Evolutionary conservation across 2,888 invertebrate species (phyloP).

Genomic region (Buathra laborator): DNA sequence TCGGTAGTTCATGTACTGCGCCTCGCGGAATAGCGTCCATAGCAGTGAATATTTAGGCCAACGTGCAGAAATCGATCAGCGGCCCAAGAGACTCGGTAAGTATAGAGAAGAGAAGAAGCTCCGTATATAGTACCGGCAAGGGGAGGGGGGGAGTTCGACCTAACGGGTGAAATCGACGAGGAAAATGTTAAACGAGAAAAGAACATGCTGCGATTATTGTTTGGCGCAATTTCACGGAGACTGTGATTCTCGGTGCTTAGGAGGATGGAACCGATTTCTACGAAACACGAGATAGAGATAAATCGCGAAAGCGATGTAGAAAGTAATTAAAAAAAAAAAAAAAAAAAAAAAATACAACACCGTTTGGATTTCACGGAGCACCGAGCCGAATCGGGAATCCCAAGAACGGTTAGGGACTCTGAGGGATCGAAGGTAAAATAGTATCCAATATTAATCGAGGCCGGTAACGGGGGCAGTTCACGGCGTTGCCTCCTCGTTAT

Average conservation of each 20-base stretch:
- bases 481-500: not conserved
- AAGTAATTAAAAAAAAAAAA: not conserved
- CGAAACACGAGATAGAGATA: not conserved
- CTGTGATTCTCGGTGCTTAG: conserved; percentile 46
- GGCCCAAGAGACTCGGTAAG: conserved; percentile 67
- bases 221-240: conserved; percentile 51
- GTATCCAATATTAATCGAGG: conserved; percentile 3
- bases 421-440: not conserved
- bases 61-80: conserved; percentile 71
- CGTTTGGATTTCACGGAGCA: too few species aligned
- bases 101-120: conserved; percentile 61
- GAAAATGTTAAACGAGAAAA: conserved; percentile 32
- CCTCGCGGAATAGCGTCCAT: conserved; percentile 1
- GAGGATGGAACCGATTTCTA: conserved; percentile 10
- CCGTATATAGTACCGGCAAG: not conserved
- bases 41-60: conserved; percentile 71
- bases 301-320: not conserved
- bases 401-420: not conserved
- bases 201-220: conserved; percentile 12
- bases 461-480: not conserved
- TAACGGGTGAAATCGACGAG: not conserved
- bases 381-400: not conserved
- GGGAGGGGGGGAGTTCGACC: conserved; percentile 1
- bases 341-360: not conserved
- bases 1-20: not conserved